Percentiles rank a stretch among this genome's conserved stretches.
Evolutionary conservation across 2,888 invertebrate genomes (phyloP).

Genomic region (Eudemis profundana): DNA sequence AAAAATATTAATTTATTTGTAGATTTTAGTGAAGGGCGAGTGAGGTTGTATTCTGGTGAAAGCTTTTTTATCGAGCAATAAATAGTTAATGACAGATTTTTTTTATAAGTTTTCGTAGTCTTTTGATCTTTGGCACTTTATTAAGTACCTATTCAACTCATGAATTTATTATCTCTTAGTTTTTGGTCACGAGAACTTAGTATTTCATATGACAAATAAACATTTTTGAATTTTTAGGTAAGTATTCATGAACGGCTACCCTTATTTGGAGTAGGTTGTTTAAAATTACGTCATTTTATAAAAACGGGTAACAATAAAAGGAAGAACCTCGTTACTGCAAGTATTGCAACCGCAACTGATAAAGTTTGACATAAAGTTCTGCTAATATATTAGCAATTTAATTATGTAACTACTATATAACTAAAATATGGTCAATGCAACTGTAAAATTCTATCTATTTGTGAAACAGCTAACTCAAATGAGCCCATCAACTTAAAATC

Average conservation of each 20-base stretch:
- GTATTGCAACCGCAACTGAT: neutral
- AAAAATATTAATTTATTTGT: constrained; percentile 43
- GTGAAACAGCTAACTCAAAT: neutral
- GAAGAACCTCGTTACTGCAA: constrained; percentile 1
- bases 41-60: too few species aligned
- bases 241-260: too few species aligned
- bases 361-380: neutral
- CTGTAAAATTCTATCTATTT: neutral
- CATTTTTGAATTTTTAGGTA: too few species aligned
- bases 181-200: too few species aligned
- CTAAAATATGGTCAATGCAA: too few species aligned
- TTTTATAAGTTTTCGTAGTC: too few species aligned
- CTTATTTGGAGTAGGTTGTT: neutral
- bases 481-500: neutral
- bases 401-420: neutral
- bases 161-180: too few species aligned
- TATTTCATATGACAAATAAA: too few species aligned
- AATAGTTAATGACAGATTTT: too few species aligned
- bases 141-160: too few species aligned
- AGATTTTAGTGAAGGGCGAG: neutral
- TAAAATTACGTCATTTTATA: neutral
- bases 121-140: too few species aligned
- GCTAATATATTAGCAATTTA: neutral
- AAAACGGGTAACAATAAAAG: neutral
- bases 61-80: too few species aligned